Percentiles rank a stretch among this genome's conserved stretches.
These are phyloP conservation scores for Hydropsyche betteni DNA, from an alignment of 2,888 invertebrate species.

Conservation along the genomic window DNA sequence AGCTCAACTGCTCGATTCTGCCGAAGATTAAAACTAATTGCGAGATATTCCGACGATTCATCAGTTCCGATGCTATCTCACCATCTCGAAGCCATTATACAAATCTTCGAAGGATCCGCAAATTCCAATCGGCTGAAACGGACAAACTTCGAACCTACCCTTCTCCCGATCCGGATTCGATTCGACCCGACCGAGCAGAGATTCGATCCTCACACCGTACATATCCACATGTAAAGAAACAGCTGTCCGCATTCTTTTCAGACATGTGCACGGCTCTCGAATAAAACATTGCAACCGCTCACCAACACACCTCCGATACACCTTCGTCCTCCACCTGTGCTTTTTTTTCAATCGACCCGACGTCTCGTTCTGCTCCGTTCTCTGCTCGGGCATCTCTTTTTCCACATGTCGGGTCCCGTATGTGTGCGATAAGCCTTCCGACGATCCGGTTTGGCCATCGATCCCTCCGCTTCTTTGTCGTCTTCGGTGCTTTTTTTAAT, in stretches of 20 bases:
- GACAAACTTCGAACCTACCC: neutral
- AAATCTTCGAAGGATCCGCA: neutral
- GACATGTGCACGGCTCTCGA: constrained; percentile 1
- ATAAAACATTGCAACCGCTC: constrained; percentile 5
- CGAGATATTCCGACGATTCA: too few species aligned
- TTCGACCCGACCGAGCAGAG: too few species aligned
- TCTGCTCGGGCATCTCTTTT: neutral
- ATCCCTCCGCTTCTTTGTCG: constrained; percentile 13
- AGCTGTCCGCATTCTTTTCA: constrained; percentile 20
- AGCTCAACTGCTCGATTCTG: too few species aligned
- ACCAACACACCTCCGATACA: neutral
- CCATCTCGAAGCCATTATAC: too few species aligned
- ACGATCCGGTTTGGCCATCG: constrained; percentile 26
- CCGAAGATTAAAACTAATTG: too few species aligned
- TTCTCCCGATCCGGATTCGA: neutral
- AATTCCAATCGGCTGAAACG: neutral
- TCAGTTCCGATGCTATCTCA: too few species aligned
- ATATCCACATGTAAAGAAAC: neutral
- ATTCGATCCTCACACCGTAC: too few species aligned
- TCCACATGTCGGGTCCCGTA: neutral
- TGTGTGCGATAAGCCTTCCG: neutral
- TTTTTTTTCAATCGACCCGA: neutral
- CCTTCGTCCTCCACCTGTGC: constrained; percentile 8
- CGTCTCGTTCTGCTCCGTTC: constrained; percentile 18
- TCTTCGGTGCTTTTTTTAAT: constrained; percentile 2